These are phyloP conservation scores for Onychostruthus taczanowskii DNA, from an alignment of 2,113 vertebrate species.

Conservation along the genomic window DNA sequence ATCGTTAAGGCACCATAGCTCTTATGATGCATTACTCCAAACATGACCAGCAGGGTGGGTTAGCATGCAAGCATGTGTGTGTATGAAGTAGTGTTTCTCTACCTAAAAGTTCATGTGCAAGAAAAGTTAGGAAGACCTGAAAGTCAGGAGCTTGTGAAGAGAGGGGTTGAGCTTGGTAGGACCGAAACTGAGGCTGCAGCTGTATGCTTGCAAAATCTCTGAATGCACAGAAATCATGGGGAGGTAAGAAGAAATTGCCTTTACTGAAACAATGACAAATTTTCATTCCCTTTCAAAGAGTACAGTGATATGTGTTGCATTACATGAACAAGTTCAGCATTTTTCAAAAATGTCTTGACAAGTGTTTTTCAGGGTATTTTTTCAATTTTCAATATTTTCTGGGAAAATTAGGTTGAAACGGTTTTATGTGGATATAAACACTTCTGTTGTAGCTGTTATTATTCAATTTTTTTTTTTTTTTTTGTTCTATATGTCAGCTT, in stretches of 20 bases:
- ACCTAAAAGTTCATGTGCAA: neutral
- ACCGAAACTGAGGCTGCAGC: neutral
- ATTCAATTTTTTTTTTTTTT: neutral
- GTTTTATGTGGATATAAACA: neutral
- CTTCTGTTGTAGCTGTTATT: neutral
- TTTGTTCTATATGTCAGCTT: neutral
- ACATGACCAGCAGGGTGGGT: conserved; percentile 43
- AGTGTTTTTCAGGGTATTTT: neutral
- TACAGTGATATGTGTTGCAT: neutral
- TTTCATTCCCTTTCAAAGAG: neutral
- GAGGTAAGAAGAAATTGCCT: neutral
- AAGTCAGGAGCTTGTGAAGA: neutral
- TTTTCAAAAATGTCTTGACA: neutral
- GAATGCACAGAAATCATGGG: neutral
- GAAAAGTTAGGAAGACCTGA: neutral
- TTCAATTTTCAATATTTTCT: neutral
- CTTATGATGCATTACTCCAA: conserved; percentile 64
- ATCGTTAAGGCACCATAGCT: conserved; percentile 69
- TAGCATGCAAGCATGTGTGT: conserved; percentile 47
- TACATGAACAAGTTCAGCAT: neutral
- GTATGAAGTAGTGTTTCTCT: neutral
- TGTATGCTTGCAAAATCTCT: neutral
- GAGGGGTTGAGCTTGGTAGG: neutral
- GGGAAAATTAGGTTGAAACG: neutral
- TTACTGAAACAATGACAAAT: neutral